Evolutionary conservation across 2,888 invertebrate species (phyloP), one percentile per base, ranked within the genome.

Genomic region (Ditula angustiorana): DNA sequence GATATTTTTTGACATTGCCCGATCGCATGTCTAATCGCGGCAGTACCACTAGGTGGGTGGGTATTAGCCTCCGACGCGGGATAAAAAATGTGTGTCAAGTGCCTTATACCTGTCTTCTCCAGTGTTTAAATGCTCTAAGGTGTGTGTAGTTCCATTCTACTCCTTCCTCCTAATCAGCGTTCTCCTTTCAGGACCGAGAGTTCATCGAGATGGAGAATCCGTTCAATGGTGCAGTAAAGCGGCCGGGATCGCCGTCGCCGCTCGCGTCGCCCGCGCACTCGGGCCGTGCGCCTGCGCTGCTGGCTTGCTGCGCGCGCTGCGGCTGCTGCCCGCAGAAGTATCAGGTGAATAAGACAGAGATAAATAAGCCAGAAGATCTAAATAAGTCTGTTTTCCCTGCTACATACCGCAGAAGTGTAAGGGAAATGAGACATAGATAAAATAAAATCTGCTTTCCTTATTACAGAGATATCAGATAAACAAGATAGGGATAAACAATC

Each of bases 141-240:
- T 37, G 7, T 16, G 35, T 16, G 7, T 16, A 37, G 35, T 7
- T 37, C 7, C 33, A 2, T 10, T 13, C 2, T 44, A 10, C 3
- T 10, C 16, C 13, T 1, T 24, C 13, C 7, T 53, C 5, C 19
- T n/a, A 52, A 21, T 11, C 30, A 5, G 23, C 13, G 30, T 2
- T 26, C 7, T 10, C 21, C 13, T 81, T 82, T 46, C 94, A 98
- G 98, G 98, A 99, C 90, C 96, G 99, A 63, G 98, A 99, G 92
- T 99, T 99, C 93, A 97, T 98, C 74, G 99, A 99, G 93, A 95
- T 98, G 94, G 99, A 99, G 86, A 96, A 97, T 81, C 97, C 98
- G 21, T 98, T 95, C 93, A 99, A 98, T 89, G 98, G 98, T 16
- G 97, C 97, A 74, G 97, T 97, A 56, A 98, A 98, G 91, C 94